Evolutionary conservation across 2,113 vertebrate genomes (phyloP), one percentile per base, ranked within the genome.

Genomic region (Carassius auratus): DNA sequence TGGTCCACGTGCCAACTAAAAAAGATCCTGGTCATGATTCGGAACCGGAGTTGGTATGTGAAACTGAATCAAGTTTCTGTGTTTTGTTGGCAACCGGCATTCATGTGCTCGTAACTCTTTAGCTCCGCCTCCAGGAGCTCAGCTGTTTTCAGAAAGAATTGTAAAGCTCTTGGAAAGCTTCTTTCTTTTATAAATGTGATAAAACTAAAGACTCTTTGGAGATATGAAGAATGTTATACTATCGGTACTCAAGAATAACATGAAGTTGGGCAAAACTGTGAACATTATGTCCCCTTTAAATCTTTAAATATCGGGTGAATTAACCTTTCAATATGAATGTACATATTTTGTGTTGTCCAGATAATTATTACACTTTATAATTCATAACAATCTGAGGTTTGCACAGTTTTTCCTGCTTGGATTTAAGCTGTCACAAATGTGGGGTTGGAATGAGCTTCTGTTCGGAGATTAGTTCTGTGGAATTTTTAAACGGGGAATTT

Each of bases 391-490:
- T 59, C 17, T 59, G 57, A 61, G 33, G 3, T n/a, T 61, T 42
- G 3, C 42, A 1, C 76, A 23, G 76, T 36, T 79, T 61, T 78
- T 62, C 33, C 19, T 23, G 12, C 62, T 61, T 13, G 7, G n/a
- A 76, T 61, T 78, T 78, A 19, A 38, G 33, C 19, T n/a, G 55
- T 8, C 33, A 23, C 33, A 38, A 12, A 79, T 2, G 12, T 79
- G 5, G 33, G 52, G 36, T 42, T 61, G 19, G 33, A 61, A 79
- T 79, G 19, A 61, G 0, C 30, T 10, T 78, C 19, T 12, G 5
- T 78, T 78, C 30, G 30, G 76, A 62, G 36, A 79, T 62, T 42
- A 79, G 38, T 6, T 38, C 55, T 61, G 30, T 78, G 76, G 55
- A 78, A 78, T 61, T 79, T 79, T 7, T 23, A 12, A 66, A 81